Conservation (phyloP, 30 jellyfish, hydroid and myxozoan genomes). For the Aurelia sp. region DNA sequence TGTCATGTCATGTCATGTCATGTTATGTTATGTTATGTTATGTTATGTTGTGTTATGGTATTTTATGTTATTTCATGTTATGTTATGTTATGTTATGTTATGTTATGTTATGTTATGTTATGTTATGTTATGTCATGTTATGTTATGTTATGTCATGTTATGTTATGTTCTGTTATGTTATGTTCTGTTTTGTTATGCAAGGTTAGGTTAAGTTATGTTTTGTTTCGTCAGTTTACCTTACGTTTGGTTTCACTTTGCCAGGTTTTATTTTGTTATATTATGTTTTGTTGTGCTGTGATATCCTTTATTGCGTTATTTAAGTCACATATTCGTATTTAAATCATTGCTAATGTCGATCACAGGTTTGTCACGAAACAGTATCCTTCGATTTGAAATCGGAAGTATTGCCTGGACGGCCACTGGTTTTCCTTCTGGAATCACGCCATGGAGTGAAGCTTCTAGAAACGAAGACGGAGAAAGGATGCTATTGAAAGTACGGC, state of each 20-base stretch:
- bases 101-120: neutral
- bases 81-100: conserved; percentile 23
- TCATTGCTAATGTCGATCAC: neutral
- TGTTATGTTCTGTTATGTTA: neutral
- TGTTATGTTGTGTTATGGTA: neutral
- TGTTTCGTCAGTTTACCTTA: no score
- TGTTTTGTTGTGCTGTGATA: no score
- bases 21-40: no score
- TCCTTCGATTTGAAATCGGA: conserved; percentile 51
- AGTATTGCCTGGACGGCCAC: conserved; percentile 62
- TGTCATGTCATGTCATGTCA: no score
- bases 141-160: conserved; percentile 1
- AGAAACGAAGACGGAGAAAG: neutral
- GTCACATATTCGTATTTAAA: no score
- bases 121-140: neutral
- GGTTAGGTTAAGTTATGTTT: no score
- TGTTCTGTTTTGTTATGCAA: no score
- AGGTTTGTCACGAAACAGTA: conserved; percentile 47
- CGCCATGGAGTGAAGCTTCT: conserved; percentile 45
- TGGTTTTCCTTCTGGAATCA: conserved; percentile 52
- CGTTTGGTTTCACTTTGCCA: no score
- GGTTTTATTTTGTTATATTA: no score
- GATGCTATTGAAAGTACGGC: conserved; percentile 17
- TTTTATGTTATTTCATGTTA: neutral
- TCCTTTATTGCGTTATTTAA: no score